Percentiles rank a stretch among this genome's conserved stretches.
These are phyloP conservation scores for Haemorhous mexicanus DNA, from an alignment of 2,113 vertebrate species.

Conservation along the genomic window DNA sequence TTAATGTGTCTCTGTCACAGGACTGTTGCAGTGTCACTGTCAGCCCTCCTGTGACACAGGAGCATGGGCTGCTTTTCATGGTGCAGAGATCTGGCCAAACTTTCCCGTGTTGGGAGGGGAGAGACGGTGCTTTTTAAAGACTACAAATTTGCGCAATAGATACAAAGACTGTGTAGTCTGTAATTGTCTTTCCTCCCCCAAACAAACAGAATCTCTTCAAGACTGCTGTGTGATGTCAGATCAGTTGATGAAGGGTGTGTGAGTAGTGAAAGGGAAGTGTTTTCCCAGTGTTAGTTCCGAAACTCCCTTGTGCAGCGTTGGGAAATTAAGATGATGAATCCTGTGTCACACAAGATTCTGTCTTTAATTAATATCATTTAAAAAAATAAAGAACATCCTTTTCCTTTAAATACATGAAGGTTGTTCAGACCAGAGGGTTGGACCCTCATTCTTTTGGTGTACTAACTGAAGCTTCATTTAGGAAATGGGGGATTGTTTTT, in stretches of 20 bases:
- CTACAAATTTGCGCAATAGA: not conserved
- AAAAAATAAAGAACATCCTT: not conserved
- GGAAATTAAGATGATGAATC: not conserved
- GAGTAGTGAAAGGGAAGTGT: not conserved
- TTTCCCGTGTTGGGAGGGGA: not conserved
- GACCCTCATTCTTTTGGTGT: not conserved
- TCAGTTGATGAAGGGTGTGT: accelerated
- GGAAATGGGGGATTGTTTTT: not conserved
- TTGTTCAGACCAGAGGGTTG: not conserved
- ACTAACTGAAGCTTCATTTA: not conserved
- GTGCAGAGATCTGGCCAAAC: not conserved
- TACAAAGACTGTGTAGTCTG: not conserved
- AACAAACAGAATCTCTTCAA: not conserved
- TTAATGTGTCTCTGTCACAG: accelerated
- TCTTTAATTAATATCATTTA: not conserved
- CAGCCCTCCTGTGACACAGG: not conserved
- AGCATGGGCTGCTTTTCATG: not conserved
- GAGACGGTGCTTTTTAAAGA: not conserved
- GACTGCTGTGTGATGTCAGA: not conserved
- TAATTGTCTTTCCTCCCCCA: accelerated
- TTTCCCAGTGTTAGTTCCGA: not conserved
- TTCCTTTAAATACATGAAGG: not conserved
- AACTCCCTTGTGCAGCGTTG: not conserved
- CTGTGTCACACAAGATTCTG: not conserved
- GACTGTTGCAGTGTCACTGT: not conserved